Evolutionary conservation across 1,140 invertebrate species (phyloP).

Genomic region (Araneus ventricosus): DNA sequence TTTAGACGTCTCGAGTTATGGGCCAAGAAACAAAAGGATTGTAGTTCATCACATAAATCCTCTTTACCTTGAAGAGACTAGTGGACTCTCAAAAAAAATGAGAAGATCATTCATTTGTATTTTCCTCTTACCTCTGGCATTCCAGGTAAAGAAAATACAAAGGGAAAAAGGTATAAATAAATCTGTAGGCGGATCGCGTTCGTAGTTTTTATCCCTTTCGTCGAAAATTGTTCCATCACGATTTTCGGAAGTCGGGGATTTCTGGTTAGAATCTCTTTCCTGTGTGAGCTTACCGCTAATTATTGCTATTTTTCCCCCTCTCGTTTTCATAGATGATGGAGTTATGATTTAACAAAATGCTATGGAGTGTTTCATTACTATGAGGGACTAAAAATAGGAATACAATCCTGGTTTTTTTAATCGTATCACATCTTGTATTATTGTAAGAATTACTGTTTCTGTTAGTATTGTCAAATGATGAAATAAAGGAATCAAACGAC

Average conservation of each 20-base stretch:
- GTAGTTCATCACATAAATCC: slow-evolving; percentile 34
- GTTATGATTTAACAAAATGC: no score
- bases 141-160: not conserved
- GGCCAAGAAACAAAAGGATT: slow-evolving; percentile 50
- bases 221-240: slow-evolving; percentile 14
- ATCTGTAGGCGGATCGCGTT: slow-evolving; percentile 7
- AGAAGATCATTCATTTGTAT: not conserved
- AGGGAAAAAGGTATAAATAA: slow-evolving; percentile 8
- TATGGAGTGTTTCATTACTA: no score
- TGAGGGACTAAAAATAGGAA: no score
- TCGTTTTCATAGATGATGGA: not conserved
- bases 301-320: not conserved
- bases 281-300: not conserved
- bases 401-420: no score
- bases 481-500: no score
- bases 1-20: slow-evolving; percentile 18
- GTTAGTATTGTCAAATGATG: no score
- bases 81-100: not conserved
- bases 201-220: not conserved
- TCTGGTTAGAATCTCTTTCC: not conserved
- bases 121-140: slow-evolving; percentile 2
- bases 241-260: slow-evolving; percentile 11
- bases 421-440: no score
- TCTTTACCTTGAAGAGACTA: slow-evolving; percentile 17
- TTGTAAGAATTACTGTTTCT: no score